phyloP scores from a whole-genome alignment of 2,888 invertebrate genomes.

The Syritta pipiens region DNA sequence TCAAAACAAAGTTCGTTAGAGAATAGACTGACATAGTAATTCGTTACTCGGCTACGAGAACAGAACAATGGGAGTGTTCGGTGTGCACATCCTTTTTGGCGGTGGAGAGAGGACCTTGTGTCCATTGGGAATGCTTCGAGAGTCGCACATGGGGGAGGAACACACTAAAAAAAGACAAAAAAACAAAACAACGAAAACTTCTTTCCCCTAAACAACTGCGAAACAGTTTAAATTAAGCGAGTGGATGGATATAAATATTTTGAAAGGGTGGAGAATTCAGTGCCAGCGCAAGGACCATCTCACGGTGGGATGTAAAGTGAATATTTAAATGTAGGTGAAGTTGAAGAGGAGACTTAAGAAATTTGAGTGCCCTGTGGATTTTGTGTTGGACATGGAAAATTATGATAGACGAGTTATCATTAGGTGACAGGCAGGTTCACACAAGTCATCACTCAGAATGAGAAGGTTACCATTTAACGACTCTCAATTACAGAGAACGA shows the following conservation, averaged over 20 bases:
- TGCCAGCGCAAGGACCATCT: not conserved
- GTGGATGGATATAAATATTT: conserved; percentile 33
- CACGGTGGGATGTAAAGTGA: not conserved
- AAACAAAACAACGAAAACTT: conserved; percentile 6
- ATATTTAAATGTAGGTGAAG: conserved; percentile 3
- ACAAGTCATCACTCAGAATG: too few relatives aligned
- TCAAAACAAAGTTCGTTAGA: conserved; percentile 71
- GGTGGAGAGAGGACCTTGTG: conserved; percentile 21
- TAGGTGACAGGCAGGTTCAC: too few relatives aligned
- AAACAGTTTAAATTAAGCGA: conserved; percentile 58
- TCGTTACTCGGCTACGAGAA: conserved; percentile 47
- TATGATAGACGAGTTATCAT: too few relatives aligned
- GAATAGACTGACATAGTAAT: conserved; percentile 69
- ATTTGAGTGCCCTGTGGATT: too few relatives aligned
- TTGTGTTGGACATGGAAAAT: too few relatives aligned
- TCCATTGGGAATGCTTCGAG: conserved; percentile 50
- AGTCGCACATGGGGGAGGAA: conserved; percentile 7
- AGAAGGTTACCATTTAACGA: too few relatives aligned
- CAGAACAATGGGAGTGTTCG: conserved; percentile 6
- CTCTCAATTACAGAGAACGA: too few relatives aligned
- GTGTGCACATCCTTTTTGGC: too few relatives aligned
- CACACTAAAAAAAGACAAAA: too few relatives aligned
- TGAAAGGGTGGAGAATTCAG: conserved; percentile 1
- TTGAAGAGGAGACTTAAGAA: not conserved
- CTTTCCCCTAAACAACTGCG: conserved; percentile 44